phyloP scores from a whole-genome alignment of 1,140 invertebrate species.

The Pseudomyrmex gracilis region DNA sequence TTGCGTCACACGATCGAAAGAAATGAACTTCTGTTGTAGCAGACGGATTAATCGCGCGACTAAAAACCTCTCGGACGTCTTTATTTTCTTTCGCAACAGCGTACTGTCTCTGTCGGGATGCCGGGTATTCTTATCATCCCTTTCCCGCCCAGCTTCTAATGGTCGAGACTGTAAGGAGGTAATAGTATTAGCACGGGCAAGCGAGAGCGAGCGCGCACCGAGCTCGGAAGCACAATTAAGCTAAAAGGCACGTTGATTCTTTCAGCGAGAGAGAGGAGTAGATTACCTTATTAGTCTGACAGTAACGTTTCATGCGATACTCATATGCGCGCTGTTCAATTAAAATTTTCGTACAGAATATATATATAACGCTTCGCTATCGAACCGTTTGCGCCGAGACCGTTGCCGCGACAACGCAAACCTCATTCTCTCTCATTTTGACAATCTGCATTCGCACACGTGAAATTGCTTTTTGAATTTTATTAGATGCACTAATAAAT shows the following conservation, averaged over 20 bases:
- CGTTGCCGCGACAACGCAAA: slow-evolving; percentile 16
- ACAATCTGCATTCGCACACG: slow-evolving; percentile 18
- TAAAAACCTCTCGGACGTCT: slow-evolving; percentile 1
- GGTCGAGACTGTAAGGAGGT: slow-evolving; percentile 67
- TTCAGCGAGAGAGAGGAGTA: slow-evolving; percentile 66
- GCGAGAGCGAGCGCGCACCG: slow-evolving; percentile 4
- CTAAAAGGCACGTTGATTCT: slow-evolving; percentile 71
- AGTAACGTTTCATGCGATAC: slow-evolving; percentile 44
- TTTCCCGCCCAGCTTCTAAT: slow-evolving; percentile 55
- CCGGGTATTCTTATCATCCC: slow-evolving; percentile 32
- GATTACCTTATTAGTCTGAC: slow-evolving; percentile 68
- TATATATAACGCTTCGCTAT: background rate
- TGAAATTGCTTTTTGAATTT: slow-evolving; percentile 44
- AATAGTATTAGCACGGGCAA: slow-evolving; percentile 66
- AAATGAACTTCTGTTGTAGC: background rate
- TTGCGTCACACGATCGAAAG: background rate
- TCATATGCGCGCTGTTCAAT: slow-evolving; percentile 23
- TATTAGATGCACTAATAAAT: slow-evolving; percentile 45
- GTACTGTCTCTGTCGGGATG: slow-evolving; percentile 20
- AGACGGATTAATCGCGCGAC: background rate
- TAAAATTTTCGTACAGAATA: slow-evolving; percentile 52
- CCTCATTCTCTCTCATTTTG: slow-evolving; percentile 36
- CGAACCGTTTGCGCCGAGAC: slow-evolving; percentile 3
- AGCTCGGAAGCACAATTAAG: slow-evolving; percentile 71
- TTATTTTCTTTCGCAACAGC: slow-evolving; percentile 26